Conservation (phyloP, 2,113 vertebrate genomes). For the Ctenodactylus gundi region DNA sequence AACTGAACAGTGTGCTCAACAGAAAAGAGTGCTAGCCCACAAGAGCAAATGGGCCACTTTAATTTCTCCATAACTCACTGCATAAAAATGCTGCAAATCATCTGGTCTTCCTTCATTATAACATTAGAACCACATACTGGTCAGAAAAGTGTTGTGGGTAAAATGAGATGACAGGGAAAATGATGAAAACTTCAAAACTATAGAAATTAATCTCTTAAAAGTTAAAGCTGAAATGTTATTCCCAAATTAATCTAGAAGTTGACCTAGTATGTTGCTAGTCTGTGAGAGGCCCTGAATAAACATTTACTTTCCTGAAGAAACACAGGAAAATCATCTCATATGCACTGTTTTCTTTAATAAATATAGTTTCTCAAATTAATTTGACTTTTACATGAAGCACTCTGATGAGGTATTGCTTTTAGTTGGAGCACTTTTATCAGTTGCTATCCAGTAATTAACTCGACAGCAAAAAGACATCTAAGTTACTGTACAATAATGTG, state of each 20-base stretch:
- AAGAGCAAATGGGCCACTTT: neutral
- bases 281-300: neutral
- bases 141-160: constrained; percentile 19
- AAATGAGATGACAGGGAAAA: neutral
- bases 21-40: neutral
- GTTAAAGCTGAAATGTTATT: neutral
- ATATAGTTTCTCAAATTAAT: neutral
- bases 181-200: neutral
- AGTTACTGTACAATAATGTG: neutral
- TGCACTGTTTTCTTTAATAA: neutral
- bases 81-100: neutral
- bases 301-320: constrained; percentile 22
- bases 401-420: constrained; percentile 20
- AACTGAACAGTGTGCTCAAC: neutral
- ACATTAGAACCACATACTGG: neutral
- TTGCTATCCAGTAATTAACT: neutral
- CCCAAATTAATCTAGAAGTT: neutral
- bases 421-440: neutral
- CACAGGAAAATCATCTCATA: neutral
- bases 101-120: neutral
- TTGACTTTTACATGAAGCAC: constrained; percentile 24
- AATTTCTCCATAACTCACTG: neutral
- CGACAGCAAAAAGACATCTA: neutral
- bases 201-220: neutral
- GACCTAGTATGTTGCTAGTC: neutral